Base-by-base conservation (phyloP, 2,888 invertebrate genomes). In the Mythimna lalbum region DNA sequence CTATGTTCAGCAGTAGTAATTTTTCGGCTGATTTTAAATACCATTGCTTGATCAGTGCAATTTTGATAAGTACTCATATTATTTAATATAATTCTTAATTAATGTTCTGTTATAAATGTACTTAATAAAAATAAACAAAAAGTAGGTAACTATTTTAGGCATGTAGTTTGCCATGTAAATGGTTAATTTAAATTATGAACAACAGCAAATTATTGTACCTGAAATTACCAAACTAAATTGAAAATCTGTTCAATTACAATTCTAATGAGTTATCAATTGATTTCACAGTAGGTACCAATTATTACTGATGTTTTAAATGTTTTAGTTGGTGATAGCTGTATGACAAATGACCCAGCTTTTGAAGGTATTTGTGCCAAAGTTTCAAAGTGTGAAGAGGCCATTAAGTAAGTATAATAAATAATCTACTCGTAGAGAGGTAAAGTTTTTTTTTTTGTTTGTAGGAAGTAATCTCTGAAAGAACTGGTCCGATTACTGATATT, bases 281-380 rank as follows among this genome's bases (percentile, higher is more conserved):
- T 74, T 76, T 66, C 66, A 69, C 17, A 52, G 77, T 76, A 50
- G 19, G 27, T 43, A 76, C 57, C 63, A 61, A 75, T 63, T 61
- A 63, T 64, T 78, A 47, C 36, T 71, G 17, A 63, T 78, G 59
- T 72, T 73, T n/a, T 36, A 17, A 66, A 69, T 63, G 23, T 77
- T 90, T 61, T 83, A 94, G 95, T 93, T 86, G 93, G 93, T 59
- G 94, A 95, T 49, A 63, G 74, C 27, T 95, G 95, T 81, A 78
- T 57, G 63, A 87, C 91, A 36, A 91, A 89, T 77, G 84, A 87
- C 21, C 81, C 88, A 56, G 71, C 82, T 7, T 59, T 81, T 21
- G 88, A 90, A 50, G 94, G 94, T 52, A 83, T 78, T 21, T 95
- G 95, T 79, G 86, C 86, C 27, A 50, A 89, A 49, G 85, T 92